Percentiles rank a stretch among this genome's conserved stretches.
Evolutionary conservation across 2,113 vertebrate species (phyloP).

Genomic region (Deroptyus accipitrinus): DNA sequence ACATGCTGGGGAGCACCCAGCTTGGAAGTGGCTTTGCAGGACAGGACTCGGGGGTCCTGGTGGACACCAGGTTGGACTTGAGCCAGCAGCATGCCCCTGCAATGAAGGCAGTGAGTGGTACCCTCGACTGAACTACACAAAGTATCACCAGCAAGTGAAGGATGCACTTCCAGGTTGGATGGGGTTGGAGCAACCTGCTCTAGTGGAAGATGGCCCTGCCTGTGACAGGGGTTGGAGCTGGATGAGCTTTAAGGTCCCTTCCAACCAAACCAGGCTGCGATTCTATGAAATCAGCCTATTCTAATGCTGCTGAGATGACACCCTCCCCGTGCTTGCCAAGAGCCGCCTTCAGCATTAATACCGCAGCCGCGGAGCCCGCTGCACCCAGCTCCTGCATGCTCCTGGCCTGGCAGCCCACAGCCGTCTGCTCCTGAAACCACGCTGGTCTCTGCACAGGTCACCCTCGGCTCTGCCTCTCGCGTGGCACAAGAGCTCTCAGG

Average conservation of each 20-base stretch:
- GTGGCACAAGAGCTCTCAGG: background rate
- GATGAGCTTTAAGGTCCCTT: background rate
- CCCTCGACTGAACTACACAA: background rate
- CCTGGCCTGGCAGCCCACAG: background rate
- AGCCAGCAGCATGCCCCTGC: background rate
- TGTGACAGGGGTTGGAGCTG: background rate
- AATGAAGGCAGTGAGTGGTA: background rate
- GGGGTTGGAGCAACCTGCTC: background rate
- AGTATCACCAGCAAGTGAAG: background rate
- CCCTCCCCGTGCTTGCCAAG: background rate
- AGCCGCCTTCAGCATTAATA: background rate
- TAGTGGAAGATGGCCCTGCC: background rate
- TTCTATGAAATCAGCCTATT: background rate
- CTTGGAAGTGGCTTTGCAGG: background rate
- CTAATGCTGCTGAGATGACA: background rate
- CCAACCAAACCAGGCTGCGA: background rate
- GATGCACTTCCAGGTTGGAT: background rate
- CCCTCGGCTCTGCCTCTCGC: background rate
- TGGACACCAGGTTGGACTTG: background rate
- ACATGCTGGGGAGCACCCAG: background rate
- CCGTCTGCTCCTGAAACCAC: background rate
- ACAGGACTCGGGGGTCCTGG: no score
- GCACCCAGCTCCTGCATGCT: background rate
- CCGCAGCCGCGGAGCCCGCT: background rate
- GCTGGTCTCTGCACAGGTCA: background rate